phyloP scores from a whole-genome alignment of 2,888 invertebrate genomes.

The Drosophila paucipuncta region DNA sequence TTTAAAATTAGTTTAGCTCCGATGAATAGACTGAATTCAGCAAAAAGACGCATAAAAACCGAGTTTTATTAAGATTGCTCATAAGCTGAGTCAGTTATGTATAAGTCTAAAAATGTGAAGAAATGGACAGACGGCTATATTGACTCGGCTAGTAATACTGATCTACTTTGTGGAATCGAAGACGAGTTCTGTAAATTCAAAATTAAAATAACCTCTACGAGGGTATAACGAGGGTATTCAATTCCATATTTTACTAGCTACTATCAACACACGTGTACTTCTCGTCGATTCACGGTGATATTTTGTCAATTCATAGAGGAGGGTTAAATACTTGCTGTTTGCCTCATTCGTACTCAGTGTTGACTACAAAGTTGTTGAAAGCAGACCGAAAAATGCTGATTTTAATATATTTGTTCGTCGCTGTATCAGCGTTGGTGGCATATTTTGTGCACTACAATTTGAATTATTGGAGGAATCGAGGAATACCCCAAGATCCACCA shows the following conservation, averaged over 20 bases:
- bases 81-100: too few relatives aligned
- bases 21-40: too few relatives aligned
- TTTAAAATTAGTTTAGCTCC: too few relatives aligned
- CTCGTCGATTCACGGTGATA: background rate
- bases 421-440: slow-evolving; percentile 43
- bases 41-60: background rate
- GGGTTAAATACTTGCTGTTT: background rate
- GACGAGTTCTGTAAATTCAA: too few relatives aligned
- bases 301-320: background rate
- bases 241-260: background rate
- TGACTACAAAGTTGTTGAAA: background rate
- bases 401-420: slow-evolving; percentile 47
- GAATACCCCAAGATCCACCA: slow-evolving; percentile 54
- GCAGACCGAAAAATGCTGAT: slow-evolving; percentile 35
- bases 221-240: too few relatives aligned
- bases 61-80: too few relatives aligned
- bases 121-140: too few relatives aligned
- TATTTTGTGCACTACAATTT: slow-evolving; percentile 34
- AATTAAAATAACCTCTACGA: too few relatives aligned
- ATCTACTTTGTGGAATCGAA: too few relatives aligned
- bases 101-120: too few relatives aligned
- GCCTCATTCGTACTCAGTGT: slow-evolving; percentile 10
- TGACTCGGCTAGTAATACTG: too few relatives aligned
- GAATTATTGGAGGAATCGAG: slow-evolving; percentile 55
- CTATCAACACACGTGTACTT: background rate